These are phyloP conservation scores for Meloidogyne chitwoodi DNA, from an alignment of 1,140 invertebrate species.

Conservation along the genomic window DNA sequence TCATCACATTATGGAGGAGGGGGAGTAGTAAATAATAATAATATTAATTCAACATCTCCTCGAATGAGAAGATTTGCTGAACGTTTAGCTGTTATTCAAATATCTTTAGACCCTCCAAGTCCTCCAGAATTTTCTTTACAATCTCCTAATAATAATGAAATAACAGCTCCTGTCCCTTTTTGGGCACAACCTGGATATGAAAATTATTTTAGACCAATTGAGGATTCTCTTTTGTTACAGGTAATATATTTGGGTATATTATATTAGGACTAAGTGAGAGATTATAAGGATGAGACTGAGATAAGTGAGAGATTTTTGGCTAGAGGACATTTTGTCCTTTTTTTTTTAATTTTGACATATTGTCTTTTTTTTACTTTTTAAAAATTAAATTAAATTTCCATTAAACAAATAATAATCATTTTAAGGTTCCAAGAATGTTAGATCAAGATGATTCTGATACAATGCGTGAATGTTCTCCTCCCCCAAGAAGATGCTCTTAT, in stretches of 20 bases:
- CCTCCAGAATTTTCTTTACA: conserved; percentile 36
- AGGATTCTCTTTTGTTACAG: conserved; percentile 31
- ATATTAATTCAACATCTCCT: conserved; percentile 20
- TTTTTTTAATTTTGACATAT: no score
- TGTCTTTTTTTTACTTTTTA: no score
- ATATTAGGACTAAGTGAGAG: no score
- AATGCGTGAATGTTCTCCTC: conserved; percentile 39
- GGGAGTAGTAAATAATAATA: no score
- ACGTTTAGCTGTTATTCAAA: conserved; percentile 47
- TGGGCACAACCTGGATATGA: conserved; percentile 9
- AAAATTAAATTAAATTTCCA: no score
- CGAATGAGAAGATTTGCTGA: conserved; percentile 39
- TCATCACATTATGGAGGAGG: no score
- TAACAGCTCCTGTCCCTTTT: neutral
- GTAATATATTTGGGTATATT: neutral
- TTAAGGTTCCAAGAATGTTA: neutral
- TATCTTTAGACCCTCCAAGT: conserved; percentile 37
- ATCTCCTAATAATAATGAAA: conserved; percentile 24
- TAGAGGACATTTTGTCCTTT: no score
- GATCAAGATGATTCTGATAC: neutral
- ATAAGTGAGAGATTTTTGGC: no score
- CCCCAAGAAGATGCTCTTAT: conserved; percentile 38
- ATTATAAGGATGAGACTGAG: no score
- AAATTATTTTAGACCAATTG: neutral
- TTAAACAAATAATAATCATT: no score